Evolutionary conservation across 1,140 invertebrate species (phyloP).

Genomic region (Heliconius himera): DNA sequence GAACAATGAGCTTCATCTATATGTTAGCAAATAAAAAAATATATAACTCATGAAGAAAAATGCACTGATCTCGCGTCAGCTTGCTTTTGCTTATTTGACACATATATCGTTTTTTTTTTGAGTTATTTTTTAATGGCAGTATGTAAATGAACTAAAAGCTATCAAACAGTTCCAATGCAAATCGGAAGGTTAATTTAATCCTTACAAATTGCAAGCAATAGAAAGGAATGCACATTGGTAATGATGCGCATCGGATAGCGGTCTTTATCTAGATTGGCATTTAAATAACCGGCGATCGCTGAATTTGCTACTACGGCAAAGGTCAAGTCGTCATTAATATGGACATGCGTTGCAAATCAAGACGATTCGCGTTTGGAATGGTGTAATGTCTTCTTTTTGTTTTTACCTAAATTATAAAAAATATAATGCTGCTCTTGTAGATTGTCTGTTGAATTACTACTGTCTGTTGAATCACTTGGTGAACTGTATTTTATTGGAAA

Average conservation of each 20-base stretch:
- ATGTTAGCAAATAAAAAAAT: background rate
- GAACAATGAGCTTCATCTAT: background rate
- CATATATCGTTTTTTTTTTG: background rate
- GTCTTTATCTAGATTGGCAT: slow-evolving; percentile 31
- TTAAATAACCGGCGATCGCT: slow-evolving; percentile 27
- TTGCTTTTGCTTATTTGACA: background rate
- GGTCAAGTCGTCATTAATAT: slow-evolving; percentile 18
- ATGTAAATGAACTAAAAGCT: too few species aligned
- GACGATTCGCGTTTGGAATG: background rate
- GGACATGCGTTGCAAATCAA: slow-evolving; percentile 18
- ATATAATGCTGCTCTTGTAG: too few species aligned
- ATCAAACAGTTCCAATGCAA: too few species aligned
- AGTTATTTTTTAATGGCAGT: too few species aligned
- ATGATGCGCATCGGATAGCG: slow-evolving; percentile 28
- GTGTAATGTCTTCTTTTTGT: background rate
- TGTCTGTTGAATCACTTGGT: too few species aligned
- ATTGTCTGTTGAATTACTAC: too few species aligned
- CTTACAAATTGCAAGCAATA: slow-evolving; percentile 23
- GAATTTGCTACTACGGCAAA: slow-evolving; percentile 14
- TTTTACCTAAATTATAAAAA: background rate
- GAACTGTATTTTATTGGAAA: too few species aligned
- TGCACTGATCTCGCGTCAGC: background rate
- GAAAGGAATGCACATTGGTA: slow-evolving; percentile 19
- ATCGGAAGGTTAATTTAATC: slow-evolving; percentile 3
- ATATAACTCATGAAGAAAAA: too few species aligned